Percentiles rank a stretch among this genome's conserved stretches.
phyloP scores from a whole-genome alignment of 2,113 vertebrate species.

The Capricornis sumatraensis region DNA sequence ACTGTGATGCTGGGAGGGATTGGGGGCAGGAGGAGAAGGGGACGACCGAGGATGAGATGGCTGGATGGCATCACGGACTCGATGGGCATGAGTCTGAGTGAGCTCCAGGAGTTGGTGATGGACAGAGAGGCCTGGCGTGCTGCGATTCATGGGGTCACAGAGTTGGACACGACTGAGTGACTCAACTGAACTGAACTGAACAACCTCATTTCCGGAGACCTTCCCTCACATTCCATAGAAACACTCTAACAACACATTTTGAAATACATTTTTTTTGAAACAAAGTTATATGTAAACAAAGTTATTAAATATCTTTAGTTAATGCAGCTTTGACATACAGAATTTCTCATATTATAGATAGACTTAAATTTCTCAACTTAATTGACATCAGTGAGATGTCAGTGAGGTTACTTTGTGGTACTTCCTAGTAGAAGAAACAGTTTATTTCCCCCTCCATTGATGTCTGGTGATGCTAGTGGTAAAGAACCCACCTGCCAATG shows the following conservation, averaged over 20 bases:
- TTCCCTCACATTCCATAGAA: not conserved
- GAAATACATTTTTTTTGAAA: not conserved
- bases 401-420: not conserved
- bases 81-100: too few species aligned
- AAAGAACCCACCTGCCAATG: not conserved
- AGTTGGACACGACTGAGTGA: too few species aligned
- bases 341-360: not conserved
- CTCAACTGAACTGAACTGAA: too few species aligned
- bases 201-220: too few species aligned
- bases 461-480: not conserved
- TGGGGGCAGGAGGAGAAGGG: too few species aligned
- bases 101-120: too few species aligned
- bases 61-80: too few species aligned
- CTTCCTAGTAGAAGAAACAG: not conserved
- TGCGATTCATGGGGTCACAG: too few species aligned
- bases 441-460: not conserved
- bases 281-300: not conserved
- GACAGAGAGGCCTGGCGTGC: too few species aligned
- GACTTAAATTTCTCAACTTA: not conserved
- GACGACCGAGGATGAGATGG: too few species aligned
- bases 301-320: not conserved
- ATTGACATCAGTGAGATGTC: not conserved
- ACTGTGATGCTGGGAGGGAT: too few species aligned
- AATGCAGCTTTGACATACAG: not conserved
- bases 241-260: not conserved